Evolutionary conservation across 2,113 vertebrate species (phyloP).

Genomic region (Gallinago jamesoni): DNA sequence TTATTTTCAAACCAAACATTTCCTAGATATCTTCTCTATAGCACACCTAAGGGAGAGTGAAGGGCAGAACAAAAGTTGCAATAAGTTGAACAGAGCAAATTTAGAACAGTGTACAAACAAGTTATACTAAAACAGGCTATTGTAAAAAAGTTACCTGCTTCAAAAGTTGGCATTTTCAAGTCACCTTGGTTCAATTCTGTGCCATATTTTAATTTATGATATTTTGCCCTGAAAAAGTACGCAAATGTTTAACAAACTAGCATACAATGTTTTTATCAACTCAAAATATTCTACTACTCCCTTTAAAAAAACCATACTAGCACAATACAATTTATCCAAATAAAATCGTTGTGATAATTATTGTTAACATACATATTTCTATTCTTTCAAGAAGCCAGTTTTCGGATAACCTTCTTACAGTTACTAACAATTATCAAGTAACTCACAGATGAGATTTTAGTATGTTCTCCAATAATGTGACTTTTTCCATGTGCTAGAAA

Average conservation of each 20-base stretch:
- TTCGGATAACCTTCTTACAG: not conserved
- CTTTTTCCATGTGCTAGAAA: rapidly evolving
- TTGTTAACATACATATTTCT: not conserved
- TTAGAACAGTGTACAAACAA: not conserved
- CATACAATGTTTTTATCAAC: not conserved
- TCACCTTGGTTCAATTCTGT: slow-evolving; percentile 97
- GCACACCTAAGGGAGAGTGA: rapidly evolving
- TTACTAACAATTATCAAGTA: not conserved
- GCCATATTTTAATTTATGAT: slow-evolving; percentile 99
- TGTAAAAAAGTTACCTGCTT: slow-evolving; percentile 84
- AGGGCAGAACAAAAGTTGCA: not conserved
- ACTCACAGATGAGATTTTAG: not conserved
- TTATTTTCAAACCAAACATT: not conserved
- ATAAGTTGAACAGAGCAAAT: not conserved
- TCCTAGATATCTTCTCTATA: not conserved
- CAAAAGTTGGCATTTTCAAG: slow-evolving; percentile 97
- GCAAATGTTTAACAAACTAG: slow-evolving; percentile 1
- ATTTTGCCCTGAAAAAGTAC: slow-evolving; percentile 89
- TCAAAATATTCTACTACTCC: not conserved
- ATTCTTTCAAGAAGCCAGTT: not conserved
- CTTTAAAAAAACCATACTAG: not conserved
- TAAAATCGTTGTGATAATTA: not conserved
- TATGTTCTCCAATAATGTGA: not conserved
- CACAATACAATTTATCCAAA: not conserved
- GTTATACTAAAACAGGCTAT: not conserved